Evolutionary conservation across 2,888 invertebrate species (phyloP).

Genomic region (Caenorhabditis sp.): DNA sequence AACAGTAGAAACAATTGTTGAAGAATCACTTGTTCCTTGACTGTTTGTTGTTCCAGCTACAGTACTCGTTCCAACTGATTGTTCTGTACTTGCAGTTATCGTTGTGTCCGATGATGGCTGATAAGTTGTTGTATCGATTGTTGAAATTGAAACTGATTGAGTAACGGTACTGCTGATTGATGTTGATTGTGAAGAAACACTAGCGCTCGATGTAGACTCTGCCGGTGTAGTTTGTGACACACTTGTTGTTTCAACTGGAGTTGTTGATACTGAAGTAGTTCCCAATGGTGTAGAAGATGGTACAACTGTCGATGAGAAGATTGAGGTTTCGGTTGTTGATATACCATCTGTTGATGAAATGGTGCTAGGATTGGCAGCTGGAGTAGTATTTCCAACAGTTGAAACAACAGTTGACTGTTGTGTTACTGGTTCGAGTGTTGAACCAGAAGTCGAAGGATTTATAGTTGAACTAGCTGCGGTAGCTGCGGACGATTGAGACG

Average conservation of each 20-base stretch:
- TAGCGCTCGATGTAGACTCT: neutral
- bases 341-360: neutral
- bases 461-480: neutral
- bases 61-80: too few species aligned
- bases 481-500: neutral
- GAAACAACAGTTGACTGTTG: neutral
- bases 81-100: too few species aligned
- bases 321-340: neutral
- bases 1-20: too few species aligned
- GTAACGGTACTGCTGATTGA: neutral
- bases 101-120: too few species aligned
- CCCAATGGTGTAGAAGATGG: neutral
- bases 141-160: too few species aligned
- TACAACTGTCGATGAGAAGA: neutral
- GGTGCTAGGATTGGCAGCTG: neutral
- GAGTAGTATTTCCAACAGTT: neutral
- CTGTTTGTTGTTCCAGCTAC: too few species aligned
- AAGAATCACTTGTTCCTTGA: too few species aligned
- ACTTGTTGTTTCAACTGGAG: neutral
- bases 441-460: neutral
- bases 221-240: too few species aligned
- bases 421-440: neutral
- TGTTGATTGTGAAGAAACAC: neutral
- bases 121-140: too few species aligned
- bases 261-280: neutral